Base-by-base conservation (phyloP, 2,888 invertebrate species). In the Micoletzkya japonica region DNA sequence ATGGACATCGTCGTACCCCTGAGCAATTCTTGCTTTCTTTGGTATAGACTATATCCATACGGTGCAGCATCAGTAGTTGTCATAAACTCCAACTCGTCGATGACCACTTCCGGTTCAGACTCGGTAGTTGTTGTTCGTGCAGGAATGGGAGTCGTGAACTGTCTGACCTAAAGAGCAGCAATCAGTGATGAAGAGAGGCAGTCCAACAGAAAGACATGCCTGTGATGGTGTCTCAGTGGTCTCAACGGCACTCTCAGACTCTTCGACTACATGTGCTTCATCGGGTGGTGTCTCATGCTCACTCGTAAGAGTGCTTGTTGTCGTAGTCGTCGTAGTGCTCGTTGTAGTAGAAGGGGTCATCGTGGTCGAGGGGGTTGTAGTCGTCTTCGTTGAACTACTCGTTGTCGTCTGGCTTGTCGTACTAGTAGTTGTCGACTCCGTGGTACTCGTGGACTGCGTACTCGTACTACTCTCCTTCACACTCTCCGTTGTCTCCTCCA, bases 1-100 rank as follows among this genome's bases (percentile, higher is more conserved):
- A 66, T 66, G 6, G 64, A 66, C 54, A 66, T 66, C 3, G 64
- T 66, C 20, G 64, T 66, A 17, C 44, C 54, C 20, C 63, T 61
- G 4, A 32, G 28, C 2, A 34, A n/a, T 34, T n/a, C 14, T 56
- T 56, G 56, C 24, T 6, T 30, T 58, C 58, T 36, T 34, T 34
- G 32, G 26, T 30, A n/a, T n/a, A n/a, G n/a, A n/a, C n/a, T n/a
- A n/a, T n/a, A n/a, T n/a, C n/a, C n/a, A 17, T 14, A 44, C 10
- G 44, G 20, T 44, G 44, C 44, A 44, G 44, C 44, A 44, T 20
- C 44, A 14, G 20, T 44, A 44, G 10, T 14, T 44, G 44, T 44
- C n/a, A n/a, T n/a, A n/a, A n/a, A n/a, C 20, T 63, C 63, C 2
- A 63, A 32, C 63, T 63, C 63, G 34, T 63, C 63, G 30, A 63